A percentile compares a stretch with the other conserved stretches of the same genome.
phyloP scores from a whole-genome alignment of 2,888 invertebrate genomes.

The Noctua fimbriata region DNA sequence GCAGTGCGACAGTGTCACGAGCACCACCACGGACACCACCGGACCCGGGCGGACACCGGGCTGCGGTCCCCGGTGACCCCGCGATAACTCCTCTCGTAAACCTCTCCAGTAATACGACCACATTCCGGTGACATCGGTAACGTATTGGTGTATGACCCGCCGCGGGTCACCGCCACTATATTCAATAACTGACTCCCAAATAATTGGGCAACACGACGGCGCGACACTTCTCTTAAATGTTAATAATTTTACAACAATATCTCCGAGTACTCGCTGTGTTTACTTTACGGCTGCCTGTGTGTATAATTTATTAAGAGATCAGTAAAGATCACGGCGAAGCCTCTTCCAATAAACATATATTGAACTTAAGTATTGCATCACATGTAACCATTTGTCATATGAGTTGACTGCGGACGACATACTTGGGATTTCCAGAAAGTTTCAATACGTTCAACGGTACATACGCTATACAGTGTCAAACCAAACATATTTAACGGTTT shows the following conservation, averaged over 20 bases:
- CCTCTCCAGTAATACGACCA: constrained; percentile 59
- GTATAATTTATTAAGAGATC: constrained; percentile 60
- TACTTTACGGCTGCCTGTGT: constrained; percentile 26
- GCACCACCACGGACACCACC: not conserved
- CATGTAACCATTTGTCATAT: constrained; percentile 36
- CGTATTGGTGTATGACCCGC: constrained; percentile 57
- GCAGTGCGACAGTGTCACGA: constrained; percentile 6
- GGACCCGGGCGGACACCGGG: not conserved
- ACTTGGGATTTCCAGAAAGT: constrained; percentile 3
- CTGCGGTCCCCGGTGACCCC: constrained; percentile 37
- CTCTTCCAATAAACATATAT: constrained; percentile 38
- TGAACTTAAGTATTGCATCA: constrained; percentile 49
- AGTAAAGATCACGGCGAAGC: constrained; percentile 50
- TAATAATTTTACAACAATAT: constrained; percentile 63
- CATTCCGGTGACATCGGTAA: constrained; percentile 62
- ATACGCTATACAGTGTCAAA: not conserved
- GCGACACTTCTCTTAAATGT: constrained; percentile 48
- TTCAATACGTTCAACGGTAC: not conserved
- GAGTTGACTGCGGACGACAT: not conserved
- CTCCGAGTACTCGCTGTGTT: constrained; percentile 32
- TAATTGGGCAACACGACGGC: constrained; percentile 63
- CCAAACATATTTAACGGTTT: not conserved
- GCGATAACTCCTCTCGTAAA: constrained; percentile 57
- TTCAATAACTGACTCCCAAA: constrained; percentile 62
- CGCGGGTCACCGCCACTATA: constrained; percentile 60